phyloP scores from a whole-genome alignment of 2,797 vertebrate species.

The Pseudocheirus occidentalis region DNA sequence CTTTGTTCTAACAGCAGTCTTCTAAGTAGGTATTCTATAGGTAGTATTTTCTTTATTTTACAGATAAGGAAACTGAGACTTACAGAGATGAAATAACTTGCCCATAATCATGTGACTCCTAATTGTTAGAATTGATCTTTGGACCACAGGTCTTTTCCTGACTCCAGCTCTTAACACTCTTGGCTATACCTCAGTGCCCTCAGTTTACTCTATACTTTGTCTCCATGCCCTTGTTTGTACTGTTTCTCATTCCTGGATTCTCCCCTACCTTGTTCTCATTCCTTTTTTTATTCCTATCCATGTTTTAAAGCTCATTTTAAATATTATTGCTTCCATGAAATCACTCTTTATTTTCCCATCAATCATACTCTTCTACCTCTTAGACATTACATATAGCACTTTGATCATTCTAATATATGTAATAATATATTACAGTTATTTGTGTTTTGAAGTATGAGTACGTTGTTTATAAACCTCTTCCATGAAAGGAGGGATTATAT shows the following conservation, averaged over 20 bases:
- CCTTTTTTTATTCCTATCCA: neutral
- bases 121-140: neutral
- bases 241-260: neutral
- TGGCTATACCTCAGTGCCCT: neutral
- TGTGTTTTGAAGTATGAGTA: neutral
- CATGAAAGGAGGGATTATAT: neutral
- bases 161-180: neutral
- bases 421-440: neutral
- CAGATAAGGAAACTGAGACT: neutral
- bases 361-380: neutral
- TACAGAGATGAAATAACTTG: neutral
- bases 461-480: neutral
- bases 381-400: neutral
- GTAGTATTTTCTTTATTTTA: neutral
- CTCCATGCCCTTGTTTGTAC: neutral
- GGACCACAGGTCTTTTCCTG: neutral
- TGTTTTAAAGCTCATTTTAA: neutral
- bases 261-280: neutral
- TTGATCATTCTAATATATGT: neutral
- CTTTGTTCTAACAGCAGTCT: neutral
- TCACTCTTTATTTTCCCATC: neutral
- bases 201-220: neutral
- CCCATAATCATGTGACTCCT: neutral
- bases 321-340: neutral
- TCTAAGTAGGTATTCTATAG: neutral